These are phyloP conservation scores for Microcaecilia unicolor DNA, from an alignment of 2,797 vertebrate genomes.

Conservation along the genomic window DNA sequence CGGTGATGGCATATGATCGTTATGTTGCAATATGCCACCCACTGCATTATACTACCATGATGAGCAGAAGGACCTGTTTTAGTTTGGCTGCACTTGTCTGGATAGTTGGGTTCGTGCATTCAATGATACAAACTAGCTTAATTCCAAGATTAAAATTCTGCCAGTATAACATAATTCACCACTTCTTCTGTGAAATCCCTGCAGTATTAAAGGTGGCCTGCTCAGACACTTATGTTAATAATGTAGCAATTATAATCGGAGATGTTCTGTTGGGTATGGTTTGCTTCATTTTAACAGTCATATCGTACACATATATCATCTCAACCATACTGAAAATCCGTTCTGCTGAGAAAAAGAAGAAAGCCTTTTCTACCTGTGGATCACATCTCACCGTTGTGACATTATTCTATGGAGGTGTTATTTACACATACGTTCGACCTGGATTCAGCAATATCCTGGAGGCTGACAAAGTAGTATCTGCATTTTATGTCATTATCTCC, in stretches of 20 bases:
- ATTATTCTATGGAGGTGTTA: slow-evolving; percentile 1
- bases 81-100: background rate
- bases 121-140: slow-evolving; percentile 5
- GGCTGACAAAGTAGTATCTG: slow-evolving; percentile 9
- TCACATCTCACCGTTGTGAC: slow-evolving; percentile 4
- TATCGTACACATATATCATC: slow-evolving; percentile 8
- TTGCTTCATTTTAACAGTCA: slow-evolving; percentile 6
- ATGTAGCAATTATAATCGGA: slow-evolving; percentile 2
- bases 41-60: slow-evolving; percentile 9
- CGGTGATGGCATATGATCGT: slow-evolving; percentile 16
- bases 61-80: background rate
- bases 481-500: slow-evolving; percentile 5
- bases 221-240: slow-evolving; percentile 9
- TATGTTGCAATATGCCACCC: slow-evolving; percentile 14
- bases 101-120: background rate
- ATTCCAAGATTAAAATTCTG: slow-evolving; percentile 4
- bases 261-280: slow-evolving; percentile 3
- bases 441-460: background rate
- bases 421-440: slow-evolving; percentile 9
- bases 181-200: slow-evolving; percentile 14
- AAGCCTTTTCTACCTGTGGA: slow-evolving; percentile 3
- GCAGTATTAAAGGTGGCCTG: slow-evolving; percentile 11
- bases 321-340: slow-evolving; percentile 7
- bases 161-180: slow-evolving; percentile 2
- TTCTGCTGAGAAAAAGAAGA: slow-evolving; percentile 1